A percentile compares a stretch with the other conserved stretches of the same genome.
Evolutionary conservation across 2,888 invertebrate genomes (phyloP).

Genomic region (Villa cingulata): DNA sequence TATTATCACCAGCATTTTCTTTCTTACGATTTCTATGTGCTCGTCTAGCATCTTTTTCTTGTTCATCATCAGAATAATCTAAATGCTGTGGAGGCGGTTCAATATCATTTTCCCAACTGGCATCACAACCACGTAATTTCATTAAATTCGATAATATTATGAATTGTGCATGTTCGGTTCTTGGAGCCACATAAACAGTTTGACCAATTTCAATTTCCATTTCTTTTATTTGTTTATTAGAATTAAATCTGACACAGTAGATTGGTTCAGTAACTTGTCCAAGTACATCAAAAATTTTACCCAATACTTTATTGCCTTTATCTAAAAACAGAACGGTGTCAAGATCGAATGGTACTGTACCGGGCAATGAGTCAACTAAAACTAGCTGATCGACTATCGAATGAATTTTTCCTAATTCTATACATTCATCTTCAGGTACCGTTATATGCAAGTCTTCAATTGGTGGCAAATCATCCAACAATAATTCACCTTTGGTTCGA

Average conservation of each 20-base stretch:
- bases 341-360: constrained; percentile 65
- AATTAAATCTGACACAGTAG: constrained; percentile 86
- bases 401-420: constrained; percentile 56
- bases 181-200: constrained; percentile 72
- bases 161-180: constrained; percentile 57
- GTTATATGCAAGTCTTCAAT: constrained; percentile 68
- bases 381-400: constrained; percentile 64
- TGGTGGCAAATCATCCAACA: constrained; percentile 59
- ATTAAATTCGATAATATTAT: constrained; percentile 58
- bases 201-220: constrained; percentile 52
- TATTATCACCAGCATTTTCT: constrained; percentile 18
- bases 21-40: constrained; percentile 31
- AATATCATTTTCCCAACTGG: constrained; percentile 71
- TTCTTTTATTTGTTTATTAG: constrained; percentile 54
- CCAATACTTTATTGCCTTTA: constrained; percentile 58
- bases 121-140: constrained; percentile 75
- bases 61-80: constrained; percentile 84
- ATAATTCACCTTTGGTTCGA: constrained; percentile 30
- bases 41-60: constrained; percentile 46
- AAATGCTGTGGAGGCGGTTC: constrained; percentile 59
- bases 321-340: constrained; percentile 80
- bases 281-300: constrained; percentile 81
- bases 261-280: constrained; percentile 74
- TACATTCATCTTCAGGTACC: constrained; percentile 60
- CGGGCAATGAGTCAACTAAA: constrained; percentile 56